Conservation (phyloP, 2,113 vertebrate species). For the Archilochus colubris region DNA sequence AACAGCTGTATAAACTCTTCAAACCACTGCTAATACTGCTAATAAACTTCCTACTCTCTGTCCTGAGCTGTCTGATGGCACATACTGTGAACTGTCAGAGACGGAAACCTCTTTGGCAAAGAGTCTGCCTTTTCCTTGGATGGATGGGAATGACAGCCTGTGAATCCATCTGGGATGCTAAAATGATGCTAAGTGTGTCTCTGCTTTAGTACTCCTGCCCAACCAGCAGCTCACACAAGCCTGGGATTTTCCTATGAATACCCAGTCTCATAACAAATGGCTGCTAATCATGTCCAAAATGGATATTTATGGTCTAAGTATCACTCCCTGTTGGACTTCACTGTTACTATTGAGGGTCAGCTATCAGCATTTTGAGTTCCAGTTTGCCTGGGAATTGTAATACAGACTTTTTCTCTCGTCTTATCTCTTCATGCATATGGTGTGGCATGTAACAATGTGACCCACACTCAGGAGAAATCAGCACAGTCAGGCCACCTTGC, state of each 20-base stretch:
- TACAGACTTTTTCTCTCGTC: background rate
- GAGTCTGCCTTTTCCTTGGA: background rate
- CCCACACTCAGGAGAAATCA: background rate
- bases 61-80: background rate
- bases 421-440: background rate
- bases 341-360: background rate
- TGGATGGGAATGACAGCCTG: background rate
- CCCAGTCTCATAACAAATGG: accelerated
- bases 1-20: conserved; percentile 36
- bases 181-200: background rate
- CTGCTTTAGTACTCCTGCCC: background rate
- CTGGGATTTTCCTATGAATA: background rate
- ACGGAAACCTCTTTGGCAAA: conserved; percentile 11
- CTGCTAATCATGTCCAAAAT: background rate
- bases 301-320: background rate
- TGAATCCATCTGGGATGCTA: background rate
- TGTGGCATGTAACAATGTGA: background rate
- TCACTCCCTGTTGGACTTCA: background rate
- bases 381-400: background rate
- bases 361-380: background rate
- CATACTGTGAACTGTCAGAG: background rate
- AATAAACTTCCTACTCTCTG: conserved; percentile 7
- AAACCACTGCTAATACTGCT: background rate
- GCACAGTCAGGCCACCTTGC: background rate
- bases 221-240: background rate